phyloP scores from a whole-genome alignment of 2,888 invertebrate genomes.

The Rotaria socialis region DNA sequence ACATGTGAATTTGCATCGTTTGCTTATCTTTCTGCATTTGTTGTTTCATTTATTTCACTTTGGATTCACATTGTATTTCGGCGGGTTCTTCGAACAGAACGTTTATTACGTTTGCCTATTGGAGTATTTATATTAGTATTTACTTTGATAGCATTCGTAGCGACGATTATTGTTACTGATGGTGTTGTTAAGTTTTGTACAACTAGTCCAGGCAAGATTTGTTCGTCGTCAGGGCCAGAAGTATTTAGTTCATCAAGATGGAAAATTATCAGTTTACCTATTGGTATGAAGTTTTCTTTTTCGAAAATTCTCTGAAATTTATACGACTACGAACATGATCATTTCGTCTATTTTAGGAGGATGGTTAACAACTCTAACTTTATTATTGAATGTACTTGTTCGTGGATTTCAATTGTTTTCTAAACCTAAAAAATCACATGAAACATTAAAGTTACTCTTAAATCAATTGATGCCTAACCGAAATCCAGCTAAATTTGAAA shows the following conservation, averaged over 20 bases:
- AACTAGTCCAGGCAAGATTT: not conserved
- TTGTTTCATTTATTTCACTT: constrained; percentile 31
- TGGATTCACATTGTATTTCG: constrained; percentile 2
- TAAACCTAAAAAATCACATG: constrained; percentile 9
- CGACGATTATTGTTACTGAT: not conserved
- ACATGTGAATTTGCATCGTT: constrained; percentile 13
- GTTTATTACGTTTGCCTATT: constrained; percentile 22
- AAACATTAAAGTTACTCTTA: constrained; percentile 16
- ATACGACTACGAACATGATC: too few relatives aligned
- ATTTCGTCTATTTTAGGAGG: not conserved
- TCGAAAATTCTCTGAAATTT: not conserved
- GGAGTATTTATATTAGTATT: not conserved
- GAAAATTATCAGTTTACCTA: not conserved
- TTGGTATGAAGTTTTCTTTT: not conserved
- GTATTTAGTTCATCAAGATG: not conserved
- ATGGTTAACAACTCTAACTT: not conserved
- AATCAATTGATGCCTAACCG: not conserved
- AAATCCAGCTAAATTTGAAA: not conserved
- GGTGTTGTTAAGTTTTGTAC: not conserved
- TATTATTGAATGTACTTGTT: not conserved
- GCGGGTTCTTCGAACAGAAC: not conserved
- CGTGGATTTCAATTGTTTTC: not conserved
- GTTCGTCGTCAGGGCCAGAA: not conserved
- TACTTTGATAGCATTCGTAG: not conserved
- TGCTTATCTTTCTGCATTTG: constrained; percentile 21